Percentiles rank a stretch among this genome's conserved stretches.
Evolutionary conservation across 2,113 vertebrate genomes (phyloP).

Genomic region (Columbina picui): DNA sequence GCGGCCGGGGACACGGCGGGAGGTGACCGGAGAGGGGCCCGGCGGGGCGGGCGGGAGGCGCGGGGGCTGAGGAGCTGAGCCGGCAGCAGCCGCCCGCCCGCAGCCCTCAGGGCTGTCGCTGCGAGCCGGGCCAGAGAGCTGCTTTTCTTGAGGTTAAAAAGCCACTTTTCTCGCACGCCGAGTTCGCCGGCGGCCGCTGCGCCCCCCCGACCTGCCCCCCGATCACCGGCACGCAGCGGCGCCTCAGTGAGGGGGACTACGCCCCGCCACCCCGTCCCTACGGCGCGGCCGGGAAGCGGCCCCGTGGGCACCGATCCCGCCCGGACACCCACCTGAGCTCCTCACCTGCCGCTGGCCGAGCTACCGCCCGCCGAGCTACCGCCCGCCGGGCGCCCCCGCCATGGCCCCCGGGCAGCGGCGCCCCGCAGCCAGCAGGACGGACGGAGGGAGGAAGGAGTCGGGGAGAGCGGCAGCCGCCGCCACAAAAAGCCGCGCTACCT

Average conservation of each 20-base stretch:
- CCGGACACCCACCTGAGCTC: neutral
- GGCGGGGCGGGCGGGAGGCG: neutral
- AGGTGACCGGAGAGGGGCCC: neutral
- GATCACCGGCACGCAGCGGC: neutral
- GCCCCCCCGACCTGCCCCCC: neutral
- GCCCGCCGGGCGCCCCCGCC: neutral
- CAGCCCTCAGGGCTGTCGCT: neutral
- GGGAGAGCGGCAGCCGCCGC: neutral
- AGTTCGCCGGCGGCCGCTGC: neutral
- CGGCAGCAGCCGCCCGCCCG: neutral
- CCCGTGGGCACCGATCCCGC: neutral
- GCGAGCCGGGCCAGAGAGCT: accelerated
- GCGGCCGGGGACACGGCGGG: neutral
- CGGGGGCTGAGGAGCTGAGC: neutral
- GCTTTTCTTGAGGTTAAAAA: neutral
- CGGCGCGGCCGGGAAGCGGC: neutral
- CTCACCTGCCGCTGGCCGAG: neutral
- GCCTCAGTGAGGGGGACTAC: neutral
- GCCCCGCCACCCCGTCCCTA: neutral
- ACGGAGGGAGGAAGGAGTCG: neutral
- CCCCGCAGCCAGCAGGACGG: neutral
- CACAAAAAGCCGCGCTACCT: neutral
- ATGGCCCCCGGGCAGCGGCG: neutral
- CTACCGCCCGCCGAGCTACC: neutral
- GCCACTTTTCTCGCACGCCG: neutral